A percentile compares a stretch with the other conserved stretches of the same genome.
phyloP scores from a whole-genome alignment of 2,797 vertebrate species.

The Oreonectes daqikongensis region DNA sequence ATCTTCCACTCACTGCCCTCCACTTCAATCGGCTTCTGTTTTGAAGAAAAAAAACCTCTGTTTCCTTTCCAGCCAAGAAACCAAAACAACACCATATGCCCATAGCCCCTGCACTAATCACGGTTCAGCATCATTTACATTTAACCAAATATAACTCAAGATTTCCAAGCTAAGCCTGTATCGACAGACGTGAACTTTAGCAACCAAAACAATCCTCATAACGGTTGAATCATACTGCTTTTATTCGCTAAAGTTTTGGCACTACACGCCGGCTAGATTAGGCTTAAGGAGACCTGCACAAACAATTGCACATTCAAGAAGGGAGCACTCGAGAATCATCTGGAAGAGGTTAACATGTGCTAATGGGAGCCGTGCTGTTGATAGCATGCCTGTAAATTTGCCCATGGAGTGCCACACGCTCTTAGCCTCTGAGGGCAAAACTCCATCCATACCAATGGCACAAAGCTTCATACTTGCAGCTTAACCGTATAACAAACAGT shows the following conservation, averaged over 20 bases:
- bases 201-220: not conserved
- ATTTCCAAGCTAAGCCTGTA: not conserved
- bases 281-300: not conserved
- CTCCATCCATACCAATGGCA: not conserved
- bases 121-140: not conserved
- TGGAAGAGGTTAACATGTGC: not conserved
- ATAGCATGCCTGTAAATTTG: not conserved
- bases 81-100: slow-evolving; percentile 22
- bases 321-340: not conserved
- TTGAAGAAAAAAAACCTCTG: slow-evolving; percentile 11
- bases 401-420: not conserved
- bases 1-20: slow-evolving; percentile 1
- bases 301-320: not conserved
- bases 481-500: not conserved
- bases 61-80: slow-evolving; percentile 35
- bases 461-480: not conserved
- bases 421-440: not conserved
- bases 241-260: not conserved
- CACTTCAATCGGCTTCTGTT: slow-evolving; percentile 45
- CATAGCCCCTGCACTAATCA: slow-evolving; percentile 8
- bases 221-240: not conserved
- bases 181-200: not conserved
- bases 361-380: slow-evolving; percentile 5
- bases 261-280: not conserved
- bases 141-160: not conserved